phyloP scores from a whole-genome alignment of 2,888 invertebrate species.

The Acrocyrtus sp. region DNA sequence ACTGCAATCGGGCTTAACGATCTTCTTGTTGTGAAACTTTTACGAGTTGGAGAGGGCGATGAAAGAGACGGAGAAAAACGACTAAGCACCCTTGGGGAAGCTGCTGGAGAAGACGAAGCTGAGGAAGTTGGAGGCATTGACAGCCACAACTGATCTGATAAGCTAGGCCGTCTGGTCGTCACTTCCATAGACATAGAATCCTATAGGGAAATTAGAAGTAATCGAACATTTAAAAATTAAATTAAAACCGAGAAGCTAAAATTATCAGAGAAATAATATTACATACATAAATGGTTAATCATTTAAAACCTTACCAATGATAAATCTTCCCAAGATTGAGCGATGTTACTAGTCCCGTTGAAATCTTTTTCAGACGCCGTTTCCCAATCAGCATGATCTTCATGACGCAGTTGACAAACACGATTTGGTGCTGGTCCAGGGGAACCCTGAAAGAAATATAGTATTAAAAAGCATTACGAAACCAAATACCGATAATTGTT shows the following conservation, averaged over 20 bases:
- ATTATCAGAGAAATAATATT: background rate
- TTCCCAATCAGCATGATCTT: conserved; percentile 74
- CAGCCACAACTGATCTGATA: conserved; percentile 62
- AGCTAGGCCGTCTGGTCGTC: conserved; percentile 57
- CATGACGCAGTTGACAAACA: conserved; percentile 87
- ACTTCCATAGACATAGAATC: conserved; percentile 63
- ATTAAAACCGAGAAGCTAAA: no score
- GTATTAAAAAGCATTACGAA: background rate
- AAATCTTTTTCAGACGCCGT: conserved; percentile 92
- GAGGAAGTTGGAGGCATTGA: conserved; percentile 60
- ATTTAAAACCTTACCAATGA: conserved; percentile 71
- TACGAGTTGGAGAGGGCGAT: conserved; percentile 62
- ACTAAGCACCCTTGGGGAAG: conserved; percentile 59
- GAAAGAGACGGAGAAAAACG: conserved; percentile 62
- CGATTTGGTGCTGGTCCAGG: conserved; percentile 80
- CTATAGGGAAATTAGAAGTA: conserved; percentile 30
- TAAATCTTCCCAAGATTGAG: conserved; percentile 93
- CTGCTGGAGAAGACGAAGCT: conserved; percentile 62
- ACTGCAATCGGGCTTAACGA: conserved; percentile 62
- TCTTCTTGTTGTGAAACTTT: conserved; percentile 62
- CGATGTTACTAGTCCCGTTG: conserved; percentile 92
- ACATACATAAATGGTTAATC: background rate
- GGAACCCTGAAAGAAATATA: conserved; percentile 61
- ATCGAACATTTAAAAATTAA: background rate
- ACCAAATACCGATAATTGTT: no score